Evolutionary conservation across 2,113 vertebrate genomes (phyloP).

Genomic region (Labeo catla): DNA sequence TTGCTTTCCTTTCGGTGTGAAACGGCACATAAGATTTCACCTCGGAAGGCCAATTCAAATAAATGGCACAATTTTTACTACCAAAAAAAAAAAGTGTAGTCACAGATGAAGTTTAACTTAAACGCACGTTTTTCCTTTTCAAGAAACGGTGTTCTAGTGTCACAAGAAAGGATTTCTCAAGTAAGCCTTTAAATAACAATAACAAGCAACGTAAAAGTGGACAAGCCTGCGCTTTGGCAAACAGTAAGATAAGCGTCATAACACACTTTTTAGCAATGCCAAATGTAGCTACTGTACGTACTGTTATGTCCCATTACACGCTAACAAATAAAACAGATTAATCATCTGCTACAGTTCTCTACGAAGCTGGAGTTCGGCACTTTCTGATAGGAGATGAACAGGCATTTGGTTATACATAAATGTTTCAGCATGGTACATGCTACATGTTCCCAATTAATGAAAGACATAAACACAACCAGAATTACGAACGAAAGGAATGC

Average conservation of each 20-base stretch:
- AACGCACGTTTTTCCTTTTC: conserved; percentile 68
- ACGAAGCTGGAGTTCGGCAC: conserved; percentile 83
- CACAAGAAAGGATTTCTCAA: conserved; percentile 75
- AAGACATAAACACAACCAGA: conserved; percentile 82
- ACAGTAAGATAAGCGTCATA: conserved; percentile 83
- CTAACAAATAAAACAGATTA: conserved; percentile 73
- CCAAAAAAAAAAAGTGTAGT: conserved; percentile 71
- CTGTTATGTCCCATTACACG: conserved; percentile 78
- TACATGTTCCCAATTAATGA: conserved; percentile 87
- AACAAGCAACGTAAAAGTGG: conserved; percentile 70
- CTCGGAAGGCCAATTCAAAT: conserved; percentile 66
- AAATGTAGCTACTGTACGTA: conserved; percentile 78
- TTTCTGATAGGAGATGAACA: conserved; percentile 86
- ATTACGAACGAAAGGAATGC: conserved; percentile 92
- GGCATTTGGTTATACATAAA: conserved; percentile 91
- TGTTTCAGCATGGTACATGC: conserved; percentile 84
- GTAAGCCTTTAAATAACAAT: conserved; percentile 77
- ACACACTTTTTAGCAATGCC: conserved; percentile 84
- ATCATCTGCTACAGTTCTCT: conserved; percentile 86
- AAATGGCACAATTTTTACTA: conserved; percentile 77
- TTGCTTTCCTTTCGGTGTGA: conserved; percentile 67
- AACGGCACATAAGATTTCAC: conserved; percentile 64
- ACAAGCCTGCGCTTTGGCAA: conserved; percentile 87
- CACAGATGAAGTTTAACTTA: conserved; percentile 73
- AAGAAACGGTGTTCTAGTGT: conserved; percentile 75